These are phyloP conservation scores for Spea hammondii DNA, from an alignment of 2,797 vertebrate species.

Conservation along the genomic window DNA sequence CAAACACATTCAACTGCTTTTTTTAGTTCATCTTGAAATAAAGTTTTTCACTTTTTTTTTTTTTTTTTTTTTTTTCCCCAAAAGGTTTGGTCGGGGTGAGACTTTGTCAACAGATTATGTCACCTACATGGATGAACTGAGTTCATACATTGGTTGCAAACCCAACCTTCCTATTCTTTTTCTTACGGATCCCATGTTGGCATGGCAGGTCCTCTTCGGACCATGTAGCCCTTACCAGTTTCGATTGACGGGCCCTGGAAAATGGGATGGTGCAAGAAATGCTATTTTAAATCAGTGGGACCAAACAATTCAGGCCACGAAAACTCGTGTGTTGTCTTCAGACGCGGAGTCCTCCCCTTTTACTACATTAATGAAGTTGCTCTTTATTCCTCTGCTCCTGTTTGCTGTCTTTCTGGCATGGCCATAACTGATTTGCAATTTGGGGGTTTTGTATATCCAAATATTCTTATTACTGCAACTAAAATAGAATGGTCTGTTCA, in stretches of 20 bases:
- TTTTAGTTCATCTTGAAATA: no score
- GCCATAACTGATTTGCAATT: not conserved
- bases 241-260: constrained; percentile 73
- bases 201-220: constrained; percentile 67
- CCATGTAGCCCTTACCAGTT: constrained; percentile 80
- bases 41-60: not conserved
- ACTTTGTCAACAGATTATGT: constrained; percentile 73
- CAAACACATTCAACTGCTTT: no score
- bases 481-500: no score
- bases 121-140: constrained; percentile 79
- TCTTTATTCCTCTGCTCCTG: constrained; percentile 14
- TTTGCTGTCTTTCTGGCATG: constrained; percentile 28
- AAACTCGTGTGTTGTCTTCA: constrained; percentile 59
- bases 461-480: no score
- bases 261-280: constrained; percentile 76
- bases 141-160: constrained; percentile 64
- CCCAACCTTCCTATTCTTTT: constrained; percentile 68
- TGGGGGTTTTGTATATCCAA: no score
- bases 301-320: constrained; percentile 63
- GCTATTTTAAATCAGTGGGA: constrained; percentile 83
- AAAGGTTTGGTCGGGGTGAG: constrained; percentile 68
- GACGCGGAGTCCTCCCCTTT: constrained; percentile 35
- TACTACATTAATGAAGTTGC: constrained; percentile 52
- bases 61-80: constrained; percentile 14
- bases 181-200: constrained; percentile 74